Conservation (phyloP, 1,140 invertebrate species). For the Listronotus oregonensis region DNA sequence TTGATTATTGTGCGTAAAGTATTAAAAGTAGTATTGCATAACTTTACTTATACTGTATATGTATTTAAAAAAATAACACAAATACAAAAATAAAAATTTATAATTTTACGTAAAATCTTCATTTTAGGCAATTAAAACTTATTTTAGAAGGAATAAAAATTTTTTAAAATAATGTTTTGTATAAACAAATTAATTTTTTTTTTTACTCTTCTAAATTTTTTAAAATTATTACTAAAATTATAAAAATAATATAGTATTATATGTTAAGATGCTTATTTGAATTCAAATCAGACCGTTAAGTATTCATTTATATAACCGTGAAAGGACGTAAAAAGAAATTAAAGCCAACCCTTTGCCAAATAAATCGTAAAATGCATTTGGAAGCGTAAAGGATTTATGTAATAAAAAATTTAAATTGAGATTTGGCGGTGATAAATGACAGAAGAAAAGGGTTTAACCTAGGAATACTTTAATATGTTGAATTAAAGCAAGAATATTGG, state of each 20-base stretch:
- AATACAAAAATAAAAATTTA: no score
- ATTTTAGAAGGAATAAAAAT: no score
- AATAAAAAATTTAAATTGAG: slow-evolving; percentile 42
- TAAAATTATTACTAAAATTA: no score
- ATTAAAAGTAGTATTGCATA: no score
- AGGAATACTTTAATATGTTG: slow-evolving; percentile 38
- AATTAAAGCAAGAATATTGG: slow-evolving; percentile 39
- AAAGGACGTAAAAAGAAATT: slow-evolving; percentile 33
- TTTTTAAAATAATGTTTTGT: no score
- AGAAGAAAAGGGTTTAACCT: slow-evolving; percentile 33
- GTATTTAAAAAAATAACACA: no score
- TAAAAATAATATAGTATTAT: neutral
- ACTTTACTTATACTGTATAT: no score
- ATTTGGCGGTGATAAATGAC: slow-evolving; percentile 40
- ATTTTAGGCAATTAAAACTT: no score
- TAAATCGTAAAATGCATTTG: slow-evolving; percentile 37
- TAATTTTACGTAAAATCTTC: no score
- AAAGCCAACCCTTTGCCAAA: slow-evolving; percentile 36
- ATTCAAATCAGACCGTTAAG: slow-evolving; percentile 29
- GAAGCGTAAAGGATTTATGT: slow-evolving; percentile 34
- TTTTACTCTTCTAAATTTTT: no score
- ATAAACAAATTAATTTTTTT: no score
- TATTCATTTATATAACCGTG: slow-evolving; percentile 19
- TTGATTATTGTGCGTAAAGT: no score
- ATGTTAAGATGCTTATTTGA: slow-evolving; percentile 20